Conservation (phyloP, 2,888 invertebrate species). For the Thereva unica region DNA sequence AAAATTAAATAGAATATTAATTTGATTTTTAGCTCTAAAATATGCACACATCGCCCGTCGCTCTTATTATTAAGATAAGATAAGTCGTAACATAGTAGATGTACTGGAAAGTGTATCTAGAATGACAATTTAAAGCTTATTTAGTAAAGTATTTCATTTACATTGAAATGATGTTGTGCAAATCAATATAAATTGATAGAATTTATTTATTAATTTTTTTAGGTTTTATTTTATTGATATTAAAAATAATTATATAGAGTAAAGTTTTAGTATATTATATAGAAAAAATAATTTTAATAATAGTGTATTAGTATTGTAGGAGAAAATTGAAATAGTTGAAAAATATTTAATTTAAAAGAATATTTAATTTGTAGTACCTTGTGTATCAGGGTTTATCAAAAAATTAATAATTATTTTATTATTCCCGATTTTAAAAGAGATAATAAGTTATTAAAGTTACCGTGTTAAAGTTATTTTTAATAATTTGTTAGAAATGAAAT, state of each 20-base stretch:
- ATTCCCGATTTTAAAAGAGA: conserved; percentile 68
- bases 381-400: conserved; percentile 73
- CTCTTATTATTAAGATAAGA: conserved; percentile 70
- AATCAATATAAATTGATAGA: conserved; percentile 54
- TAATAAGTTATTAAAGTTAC: conserved; percentile 64
- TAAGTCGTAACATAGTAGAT: conserved; percentile 83
- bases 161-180: conserved; percentile 64
- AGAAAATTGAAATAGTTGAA: conserved; percentile 63
- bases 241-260: conserved; percentile 57
- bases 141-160: conserved; percentile 66
- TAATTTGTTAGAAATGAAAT: conserved; percentile 67
- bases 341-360: conserved; percentile 60
- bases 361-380: conserved; percentile 69
- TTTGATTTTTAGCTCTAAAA: conserved; percentile 67
- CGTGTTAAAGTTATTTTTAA: conserved; percentile 66
- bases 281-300: conserved; percentile 62
- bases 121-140: conserved; percentile 67
- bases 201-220: conserved; percentile 50
- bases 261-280: conserved; percentile 59
- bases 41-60: conserved; percentile 82
- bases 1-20: conserved; percentile 61
- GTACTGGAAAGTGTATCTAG: conserved; percentile 76
- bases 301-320: conserved; percentile 64
- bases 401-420: conserved; percentile 54
- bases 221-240: conserved; percentile 49